Conservation (phyloP, 1,140 invertebrate species). For the Zaprionus davidi region DNA sequence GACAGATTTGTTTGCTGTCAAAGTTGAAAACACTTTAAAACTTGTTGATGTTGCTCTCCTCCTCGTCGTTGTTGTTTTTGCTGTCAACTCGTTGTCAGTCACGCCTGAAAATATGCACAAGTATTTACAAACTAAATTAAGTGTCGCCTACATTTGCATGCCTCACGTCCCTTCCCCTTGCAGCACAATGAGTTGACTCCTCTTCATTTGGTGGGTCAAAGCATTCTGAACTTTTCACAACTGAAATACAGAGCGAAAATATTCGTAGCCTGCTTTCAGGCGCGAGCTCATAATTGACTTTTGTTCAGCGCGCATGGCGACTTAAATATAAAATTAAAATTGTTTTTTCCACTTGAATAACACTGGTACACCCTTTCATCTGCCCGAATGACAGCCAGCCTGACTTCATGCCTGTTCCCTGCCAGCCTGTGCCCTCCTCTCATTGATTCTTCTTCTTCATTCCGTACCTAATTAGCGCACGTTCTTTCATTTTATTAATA, state of each 20-base stretch:
- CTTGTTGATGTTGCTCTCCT: constrained; percentile 30
- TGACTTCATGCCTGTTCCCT: too few relatives aligned
- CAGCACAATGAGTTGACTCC: constrained; percentile 40
- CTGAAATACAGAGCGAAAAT: constrained; percentile 7
- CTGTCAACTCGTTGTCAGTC: constrained; percentile 52
- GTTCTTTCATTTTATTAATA: constrained; percentile 67
- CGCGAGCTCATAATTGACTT: constrained; percentile 39
- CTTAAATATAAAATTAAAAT: constrained; percentile 53
- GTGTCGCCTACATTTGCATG: constrained; percentile 71
- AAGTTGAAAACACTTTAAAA: constrained; percentile 52
- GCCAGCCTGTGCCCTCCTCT: neutral
- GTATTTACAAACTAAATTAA: constrained; percentile 75
- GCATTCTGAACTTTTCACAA: constrained; percentile 27
- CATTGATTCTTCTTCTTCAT: neutral
- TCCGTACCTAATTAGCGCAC: constrained; percentile 55
- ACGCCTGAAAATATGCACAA: constrained; percentile 68
- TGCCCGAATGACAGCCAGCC: neutral
- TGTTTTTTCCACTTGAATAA: constrained; percentile 45
- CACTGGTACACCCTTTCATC: constrained; percentile 25
- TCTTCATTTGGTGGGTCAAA: neutral
- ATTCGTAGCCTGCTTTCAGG: constrained; percentile 10
- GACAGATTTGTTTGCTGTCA: constrained; percentile 24
- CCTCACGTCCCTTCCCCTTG: neutral
- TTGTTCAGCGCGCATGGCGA: constrained; percentile 2
- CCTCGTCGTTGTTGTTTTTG: constrained; percentile 33